Base-by-base conservation (phyloP, 2,888 invertebrate genomes). In the Stenchaetothrips biformis region DNA sequence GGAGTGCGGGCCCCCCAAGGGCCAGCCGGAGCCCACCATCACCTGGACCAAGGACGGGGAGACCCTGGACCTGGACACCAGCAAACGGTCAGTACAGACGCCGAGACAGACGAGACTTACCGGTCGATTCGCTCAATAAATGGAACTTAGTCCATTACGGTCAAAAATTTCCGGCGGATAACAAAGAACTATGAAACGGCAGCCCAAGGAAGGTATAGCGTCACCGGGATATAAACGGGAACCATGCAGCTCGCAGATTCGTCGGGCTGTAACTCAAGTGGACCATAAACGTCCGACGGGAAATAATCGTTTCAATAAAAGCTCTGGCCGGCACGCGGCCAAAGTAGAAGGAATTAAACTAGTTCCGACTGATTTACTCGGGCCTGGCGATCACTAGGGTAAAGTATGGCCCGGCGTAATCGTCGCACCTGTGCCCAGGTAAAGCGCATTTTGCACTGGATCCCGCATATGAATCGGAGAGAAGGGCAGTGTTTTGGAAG, bases 31-130 rank as follows among this genome's bases (percentile, higher is more conserved):
- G 86, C 97, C 97, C 6, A 91, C 91, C 80, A 93, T 97, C 25
- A 90, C 91, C 82, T 97, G 97, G 97, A 92, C 93, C 85, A 96
- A 95, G 87, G 95, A 96, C 85, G 94, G 94, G 0, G 92, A 94
- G 86, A 90, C 91, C 62, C 86, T 95, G 82, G 92, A 92, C 84
- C 89, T 93, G 81, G 92, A 90, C 83, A 89, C 88, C 83, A 91
- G 89, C 84, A 91, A 92, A 83, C 90, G 92, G 89, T 91, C 84
- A 84, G 82, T 81, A 47, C 48, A 27, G 13, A 25, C 49, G 48
- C 77, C 37, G 37, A 37, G 4, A 37, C 37, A 37, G 4, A 37
- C 37, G 6, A 16, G 53, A 9, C 9, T 3, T 53, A 53, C 53
- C 53, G 53, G 4, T 9, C 13, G 53, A 53, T 11, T 18, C 53